A percentile compares a stretch with the other conserved stretches of the same genome.
These are phyloP conservation scores for Frieseomelitta varia DNA, from an alignment of 1,140 invertebrate genomes.

Conservation along the genomic window DNA sequence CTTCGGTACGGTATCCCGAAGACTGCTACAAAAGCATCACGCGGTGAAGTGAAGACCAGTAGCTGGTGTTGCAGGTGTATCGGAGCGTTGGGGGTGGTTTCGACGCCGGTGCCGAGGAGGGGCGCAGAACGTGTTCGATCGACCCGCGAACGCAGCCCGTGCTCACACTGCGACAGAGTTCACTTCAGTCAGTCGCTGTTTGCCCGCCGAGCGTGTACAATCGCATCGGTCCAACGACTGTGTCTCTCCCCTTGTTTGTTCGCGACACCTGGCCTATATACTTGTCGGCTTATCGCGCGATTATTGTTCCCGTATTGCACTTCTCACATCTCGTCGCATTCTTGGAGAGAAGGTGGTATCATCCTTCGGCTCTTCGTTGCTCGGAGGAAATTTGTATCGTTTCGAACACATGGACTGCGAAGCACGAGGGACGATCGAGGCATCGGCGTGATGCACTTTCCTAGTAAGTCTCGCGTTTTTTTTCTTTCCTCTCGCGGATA, in stretches of 20 bases:
- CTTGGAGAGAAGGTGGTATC: not conserved
- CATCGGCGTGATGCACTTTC: not conserved
- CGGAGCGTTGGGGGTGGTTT: constrained; percentile 50
- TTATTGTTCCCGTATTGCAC: not conserved
- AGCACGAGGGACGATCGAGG: constrained; percentile 33
- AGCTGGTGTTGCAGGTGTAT: constrained; percentile 6
- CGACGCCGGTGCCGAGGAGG: constrained; percentile 43
- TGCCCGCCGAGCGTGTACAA: constrained; percentile 23
- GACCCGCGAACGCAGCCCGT: constrained; percentile 74
- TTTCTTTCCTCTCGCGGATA: too few relatives aligned
- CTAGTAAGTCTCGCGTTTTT: not conserved
- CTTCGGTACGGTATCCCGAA: not conserved
- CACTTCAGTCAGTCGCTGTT: constrained; percentile 72
- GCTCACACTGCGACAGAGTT: constrained; percentile 78
- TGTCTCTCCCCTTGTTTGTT: not conserved
- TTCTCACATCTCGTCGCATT: too few relatives aligned
- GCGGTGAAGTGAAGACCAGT: too few relatives aligned
- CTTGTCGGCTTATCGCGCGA: not conserved
- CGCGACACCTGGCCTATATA: not conserved
- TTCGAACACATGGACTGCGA: constrained; percentile 12
- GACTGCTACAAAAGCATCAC: not conserved
- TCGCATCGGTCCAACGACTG: not conserved
- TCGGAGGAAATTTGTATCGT: not conserved
- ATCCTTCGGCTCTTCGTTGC: not conserved
- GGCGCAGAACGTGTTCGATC: constrained; percentile 77